phyloP scores from a whole-genome alignment of 2,797 vertebrate genomes.

The Urosaurus nigricauda region DNA sequence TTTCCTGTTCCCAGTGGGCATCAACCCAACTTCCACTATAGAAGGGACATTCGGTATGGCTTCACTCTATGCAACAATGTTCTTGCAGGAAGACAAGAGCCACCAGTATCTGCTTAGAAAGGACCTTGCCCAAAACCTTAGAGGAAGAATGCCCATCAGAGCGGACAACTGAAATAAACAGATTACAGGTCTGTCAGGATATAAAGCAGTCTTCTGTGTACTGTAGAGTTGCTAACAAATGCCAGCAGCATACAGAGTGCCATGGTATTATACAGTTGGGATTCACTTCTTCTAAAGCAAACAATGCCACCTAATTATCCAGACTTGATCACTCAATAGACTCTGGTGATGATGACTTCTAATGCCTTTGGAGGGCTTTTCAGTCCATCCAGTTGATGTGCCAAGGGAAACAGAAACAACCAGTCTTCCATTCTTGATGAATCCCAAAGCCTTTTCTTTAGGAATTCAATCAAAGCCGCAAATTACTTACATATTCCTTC shows the following conservation, averaged over 20 bases:
- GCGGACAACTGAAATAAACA: neutral
- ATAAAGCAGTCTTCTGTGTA: neutral
- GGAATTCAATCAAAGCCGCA: slow-evolving; percentile 17
- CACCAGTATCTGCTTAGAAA: neutral
- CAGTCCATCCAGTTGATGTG: neutral
- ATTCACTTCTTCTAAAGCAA: neutral
- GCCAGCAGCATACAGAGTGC: neutral
- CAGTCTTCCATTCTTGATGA: neutral
- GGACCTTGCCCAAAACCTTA: too few relatives aligned
- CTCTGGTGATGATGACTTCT: neutral
- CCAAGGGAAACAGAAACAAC: neutral
- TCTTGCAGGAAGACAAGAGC: neutral
- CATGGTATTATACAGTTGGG: neutral
- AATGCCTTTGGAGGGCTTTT: neutral
- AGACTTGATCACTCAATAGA: neutral
- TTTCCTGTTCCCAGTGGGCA: neutral
- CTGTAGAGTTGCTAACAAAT: neutral
- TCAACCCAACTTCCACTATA: neutral
- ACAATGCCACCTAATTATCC: slow-evolving; percentile 6
- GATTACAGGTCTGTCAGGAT: neutral
- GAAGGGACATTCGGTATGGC: neutral
- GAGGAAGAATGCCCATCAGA: neutral
- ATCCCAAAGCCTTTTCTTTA: neutral
- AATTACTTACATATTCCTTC: slow-evolving; percentile 18
- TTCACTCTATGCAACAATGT: neutral